Evolutionary conservation across 2,797 vertebrate genomes (phyloP).

Genomic region (Masticophis lateralis): DNA sequence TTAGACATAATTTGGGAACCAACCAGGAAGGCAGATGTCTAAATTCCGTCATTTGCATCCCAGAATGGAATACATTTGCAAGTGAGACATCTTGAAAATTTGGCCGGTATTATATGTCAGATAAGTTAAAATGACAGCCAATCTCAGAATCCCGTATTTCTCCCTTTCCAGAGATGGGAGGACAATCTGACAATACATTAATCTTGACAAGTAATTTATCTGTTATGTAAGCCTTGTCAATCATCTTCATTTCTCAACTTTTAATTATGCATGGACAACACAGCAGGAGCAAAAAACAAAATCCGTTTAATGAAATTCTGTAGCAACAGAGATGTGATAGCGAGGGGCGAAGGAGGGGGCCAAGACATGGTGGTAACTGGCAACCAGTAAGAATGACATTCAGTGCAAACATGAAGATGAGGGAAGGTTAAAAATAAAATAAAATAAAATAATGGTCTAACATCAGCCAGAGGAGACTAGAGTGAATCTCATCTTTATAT

Average conservation of each 20-base stretch:
- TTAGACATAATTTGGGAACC: slow-evolving; percentile 26
- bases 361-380: not conserved
- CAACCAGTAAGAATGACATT: not conserved
- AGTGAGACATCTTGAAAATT: slow-evolving; percentile 29
- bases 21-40: slow-evolving; percentile 29
- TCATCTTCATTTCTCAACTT: slow-evolving; percentile 28
- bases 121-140: slow-evolving; percentile 19
- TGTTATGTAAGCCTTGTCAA: slow-evolving; percentile 40
- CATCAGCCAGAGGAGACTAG: not conserved
- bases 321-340: not conserved
- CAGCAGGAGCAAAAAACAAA: not conserved
- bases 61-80: not conserved
- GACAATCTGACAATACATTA: slow-evolving; percentile 31
- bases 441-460: too few species aligned
- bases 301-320: slow-evolving; percentile 28
- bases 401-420: not conserved
- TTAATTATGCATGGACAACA: not conserved
- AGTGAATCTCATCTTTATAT: not conserved
- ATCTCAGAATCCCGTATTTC: slow-evolving; percentile 1
- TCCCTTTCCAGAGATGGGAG: slow-evolving; percentile 28
- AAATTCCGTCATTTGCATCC: slow-evolving; percentile 19
- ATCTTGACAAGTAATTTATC: slow-evolving; percentile 31
- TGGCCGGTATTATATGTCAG: not conserved
- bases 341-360: not conserved
- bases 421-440: too few species aligned